A percentile compares a stretch with the other conserved stretches of the same genome.
phyloP scores from a whole-genome alignment of 2,797 vertebrate species.

The Eidolon dupreanum region DNA sequence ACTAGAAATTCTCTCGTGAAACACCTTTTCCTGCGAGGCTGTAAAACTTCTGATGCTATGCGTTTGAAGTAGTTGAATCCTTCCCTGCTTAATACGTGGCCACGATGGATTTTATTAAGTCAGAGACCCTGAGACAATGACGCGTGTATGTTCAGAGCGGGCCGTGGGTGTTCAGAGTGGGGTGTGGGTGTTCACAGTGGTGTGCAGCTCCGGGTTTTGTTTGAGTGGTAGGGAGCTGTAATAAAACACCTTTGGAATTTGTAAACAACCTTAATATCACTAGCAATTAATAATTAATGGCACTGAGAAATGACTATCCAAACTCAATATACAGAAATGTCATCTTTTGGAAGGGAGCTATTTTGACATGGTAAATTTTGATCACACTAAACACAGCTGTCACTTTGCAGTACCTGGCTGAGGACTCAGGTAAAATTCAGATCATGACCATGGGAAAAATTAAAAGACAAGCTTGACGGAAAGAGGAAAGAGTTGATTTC shows the following conservation, averaged over 20 bases:
- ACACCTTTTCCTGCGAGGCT: not conserved
- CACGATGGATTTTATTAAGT: not conserved
- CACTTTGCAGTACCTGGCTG: not conserved
- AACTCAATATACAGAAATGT: constrained; percentile 37
- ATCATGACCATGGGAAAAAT: not conserved
- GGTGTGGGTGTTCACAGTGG: no score
- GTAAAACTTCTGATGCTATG: not conserved
- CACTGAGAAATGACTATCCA: not conserved
- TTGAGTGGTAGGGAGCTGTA: not conserved
- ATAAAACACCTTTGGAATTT: not conserved
- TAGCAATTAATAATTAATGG: constrained; percentile 24
- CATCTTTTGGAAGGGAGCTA: not conserved
- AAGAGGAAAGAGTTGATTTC: not conserved
- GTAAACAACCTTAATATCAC: not conserved
- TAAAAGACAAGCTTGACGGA: not conserved
- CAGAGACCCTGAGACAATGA: no score
- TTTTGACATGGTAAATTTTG: constrained; percentile 53
- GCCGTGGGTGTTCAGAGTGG: no score
- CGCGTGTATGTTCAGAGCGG: no score
- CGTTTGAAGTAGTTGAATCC: not conserved
- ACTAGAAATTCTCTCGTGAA: not conserved
- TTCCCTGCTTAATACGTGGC: not conserved
- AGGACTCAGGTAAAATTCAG: not conserved
- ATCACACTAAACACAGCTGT: constrained; percentile 28
- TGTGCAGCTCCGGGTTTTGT: fast-evolving